Conservation (phyloP, 1,140 invertebrate genomes). For the Lepidotrigona ventralis region DNA sequence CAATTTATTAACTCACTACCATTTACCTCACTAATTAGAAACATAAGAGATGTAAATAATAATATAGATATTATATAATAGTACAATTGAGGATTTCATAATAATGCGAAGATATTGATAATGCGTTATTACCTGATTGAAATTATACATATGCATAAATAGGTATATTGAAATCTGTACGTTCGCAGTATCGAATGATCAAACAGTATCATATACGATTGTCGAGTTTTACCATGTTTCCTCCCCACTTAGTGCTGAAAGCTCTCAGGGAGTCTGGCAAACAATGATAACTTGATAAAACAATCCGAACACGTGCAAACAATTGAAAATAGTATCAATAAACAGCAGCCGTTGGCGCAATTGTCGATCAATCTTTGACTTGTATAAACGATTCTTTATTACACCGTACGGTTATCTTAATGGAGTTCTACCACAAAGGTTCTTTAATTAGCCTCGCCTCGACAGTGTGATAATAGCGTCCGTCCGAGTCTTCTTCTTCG, state of each 20-base stretch:
- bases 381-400: constrained; percentile 65
- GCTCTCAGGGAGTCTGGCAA: constrained; percentile 24
- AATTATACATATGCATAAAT: neutral
- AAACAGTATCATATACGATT: neutral
- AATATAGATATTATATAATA: constrained; percentile 3
- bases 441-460: constrained; percentile 70
- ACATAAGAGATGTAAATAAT: constrained; percentile 11
- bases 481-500: constrained; percentile 14
- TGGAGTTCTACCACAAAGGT: constrained; percentile 65
- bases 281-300: constrained; percentile 61
- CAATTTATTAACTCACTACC: neutral
- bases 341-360: constrained; percentile 46
- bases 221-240: constrained; percentile 3
- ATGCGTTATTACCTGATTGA: neutral
- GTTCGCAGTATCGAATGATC: neutral
- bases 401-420: constrained; percentile 68
- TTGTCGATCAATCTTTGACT: constrained; percentile 72
- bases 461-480: constrained; percentile 53
- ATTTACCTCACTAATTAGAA: neutral
- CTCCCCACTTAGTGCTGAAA: neutral
- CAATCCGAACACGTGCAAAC: constrained; percentile 68
- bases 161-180: neutral
- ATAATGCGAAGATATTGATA: neutral
- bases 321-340: constrained; percentile 67
- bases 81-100: neutral